phyloP scores from a whole-genome alignment of 2,888 invertebrate genomes.

The Rhodophaea formosa region DNA sequence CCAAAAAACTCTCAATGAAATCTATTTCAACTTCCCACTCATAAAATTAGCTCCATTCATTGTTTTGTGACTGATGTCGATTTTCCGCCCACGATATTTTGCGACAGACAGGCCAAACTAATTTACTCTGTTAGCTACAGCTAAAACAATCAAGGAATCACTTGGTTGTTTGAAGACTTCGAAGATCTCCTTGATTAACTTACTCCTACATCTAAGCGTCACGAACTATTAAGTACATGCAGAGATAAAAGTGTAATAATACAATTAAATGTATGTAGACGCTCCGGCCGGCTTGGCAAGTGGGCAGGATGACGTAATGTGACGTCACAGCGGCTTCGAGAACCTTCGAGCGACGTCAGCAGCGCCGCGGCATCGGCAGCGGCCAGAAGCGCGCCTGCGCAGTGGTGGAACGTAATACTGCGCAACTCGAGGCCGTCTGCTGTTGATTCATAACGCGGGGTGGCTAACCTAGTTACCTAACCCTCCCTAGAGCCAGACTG shows the following conservation, averaged over 20 bases:
- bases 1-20: neutral
- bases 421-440: constrained; percentile 33
- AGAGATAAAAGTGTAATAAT: neutral
- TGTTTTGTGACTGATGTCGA: constrained; percentile 1
- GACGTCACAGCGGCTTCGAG: constrained; percentile 51
- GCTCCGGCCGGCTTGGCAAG: constrained; percentile 29
- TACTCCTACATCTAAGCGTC: neutral
- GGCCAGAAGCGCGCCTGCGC: constrained; percentile 33
- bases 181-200: neutral
- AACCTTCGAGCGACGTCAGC: constrained; percentile 51
- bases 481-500: constrained; percentile 1
- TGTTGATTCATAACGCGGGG: constrained; percentile 13
- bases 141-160: too few species aligned
- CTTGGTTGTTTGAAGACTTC: neutral
- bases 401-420: constrained; percentile 26
- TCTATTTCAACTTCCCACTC: neutral
- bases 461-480: constrained; percentile 13
- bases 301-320: constrained; percentile 46
- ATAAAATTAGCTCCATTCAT: neutral
- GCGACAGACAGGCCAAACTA: neutral
- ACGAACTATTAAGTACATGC: neutral
- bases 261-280: constrained; percentile 27
- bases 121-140: neutral
- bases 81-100: neutral
- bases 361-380: constrained; percentile 24